A percentile compares a stretch with the other conserved stretches of the same genome.
phyloP scores from a whole-genome alignment of 2,797 vertebrate genomes.

The Pangasius macronema region DNA sequence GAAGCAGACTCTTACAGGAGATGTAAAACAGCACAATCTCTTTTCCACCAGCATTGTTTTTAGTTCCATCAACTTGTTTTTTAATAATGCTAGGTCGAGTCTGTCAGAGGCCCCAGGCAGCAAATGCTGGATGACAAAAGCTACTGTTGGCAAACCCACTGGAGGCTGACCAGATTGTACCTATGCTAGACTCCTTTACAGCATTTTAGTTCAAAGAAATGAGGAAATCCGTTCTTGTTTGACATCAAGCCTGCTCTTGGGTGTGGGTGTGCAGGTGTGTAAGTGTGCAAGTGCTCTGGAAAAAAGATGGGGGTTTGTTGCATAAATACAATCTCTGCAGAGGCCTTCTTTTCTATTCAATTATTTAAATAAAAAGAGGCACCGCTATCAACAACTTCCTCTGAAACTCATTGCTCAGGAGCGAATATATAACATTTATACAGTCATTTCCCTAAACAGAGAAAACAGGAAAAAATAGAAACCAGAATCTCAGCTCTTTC shows the following conservation, averaged over 20 bases:
- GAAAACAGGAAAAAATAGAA: slow-evolving; percentile 65
- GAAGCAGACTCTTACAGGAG: slow-evolving; percentile 77
- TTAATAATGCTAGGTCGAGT: slow-evolving; percentile 70
- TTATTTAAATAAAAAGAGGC: slow-evolving; percentile 76
- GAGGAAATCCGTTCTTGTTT: slow-evolving; percentile 59
- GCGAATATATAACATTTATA: slow-evolving; percentile 74
- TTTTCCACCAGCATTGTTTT: slow-evolving; percentile 63
- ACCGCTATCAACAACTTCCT: slow-evolving; percentile 66
- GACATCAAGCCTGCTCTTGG: slow-evolving; percentile 57
- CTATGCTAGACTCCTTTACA: slow-evolving; percentile 63
- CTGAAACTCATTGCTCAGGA: slow-evolving; percentile 66
- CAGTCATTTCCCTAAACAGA: slow-evolving; percentile 73
- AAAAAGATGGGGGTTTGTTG: slow-evolving; percentile 52
- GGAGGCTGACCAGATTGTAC: slow-evolving; percentile 77
- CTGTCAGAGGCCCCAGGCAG: slow-evolving; percentile 76
- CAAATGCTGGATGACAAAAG: slow-evolving; percentile 67
- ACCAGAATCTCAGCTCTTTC: slow-evolving; percentile 67
- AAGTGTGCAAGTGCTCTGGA: slow-evolving; percentile 18
- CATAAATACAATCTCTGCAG: slow-evolving; percentile 73
- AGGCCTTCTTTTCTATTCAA: slow-evolving; percentile 76
- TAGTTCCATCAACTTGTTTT: slow-evolving; percentile 64
- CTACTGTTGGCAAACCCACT: slow-evolving; percentile 68
- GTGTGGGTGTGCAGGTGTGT: slow-evolving; percentile 39
- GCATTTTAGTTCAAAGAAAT: slow-evolving; percentile 69
- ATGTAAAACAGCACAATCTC: slow-evolving; percentile 72